Evolutionary conservation across 2,888 invertebrate species (phyloP), one percentile per base, ranked within the genome.

Genomic region (Aethes cnicana): DNA sequence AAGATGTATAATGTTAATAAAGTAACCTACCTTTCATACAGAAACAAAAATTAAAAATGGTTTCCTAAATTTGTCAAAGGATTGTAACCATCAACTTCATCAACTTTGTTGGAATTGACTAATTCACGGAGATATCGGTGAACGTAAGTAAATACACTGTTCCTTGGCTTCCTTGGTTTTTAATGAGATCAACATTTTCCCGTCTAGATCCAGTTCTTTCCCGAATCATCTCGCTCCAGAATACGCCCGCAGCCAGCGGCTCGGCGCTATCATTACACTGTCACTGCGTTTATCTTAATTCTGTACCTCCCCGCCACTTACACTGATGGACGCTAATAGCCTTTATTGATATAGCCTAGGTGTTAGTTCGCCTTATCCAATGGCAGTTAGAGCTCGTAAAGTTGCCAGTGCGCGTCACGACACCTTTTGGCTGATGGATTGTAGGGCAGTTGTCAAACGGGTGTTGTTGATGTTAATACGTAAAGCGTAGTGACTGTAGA

Each of bases 331-430:
- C 81, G 78, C 68, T 87, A 86, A 87, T 86, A 72, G 79, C 78
- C 74, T 87, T 87, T 88, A 87, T 87, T 87, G 88, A 87, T 87
- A 87, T 84, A 84, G 75, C 63, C 75, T 77, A 78, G 75, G 70
- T 72, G 73, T 79, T 82, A 84, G 48, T 16, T 83, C 75, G 79
- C 75, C 73, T 72, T 69, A 67, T 63, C 64, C 62, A 44, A 67
- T 62, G 65, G 68, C 73, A 68, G 78, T 82, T 83, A 80, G 69
- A 55, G 61, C 61, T 65, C 62, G 69, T 80, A 84, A 84, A 85
- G 84, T 77, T 75, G 73, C 65, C 63, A 83, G 83, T 84, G 76
- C 77, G n/a, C n/a, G n/a, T n/a, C n/a, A n/a, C 69, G 69, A 74
- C 64, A 71, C 77, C 84, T 80, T 77, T 5, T 9, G 12, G 11